These are phyloP conservation scores for Heliconius himera DNA, from an alignment of 1,140 invertebrate species.

Conservation along the genomic window DNA sequence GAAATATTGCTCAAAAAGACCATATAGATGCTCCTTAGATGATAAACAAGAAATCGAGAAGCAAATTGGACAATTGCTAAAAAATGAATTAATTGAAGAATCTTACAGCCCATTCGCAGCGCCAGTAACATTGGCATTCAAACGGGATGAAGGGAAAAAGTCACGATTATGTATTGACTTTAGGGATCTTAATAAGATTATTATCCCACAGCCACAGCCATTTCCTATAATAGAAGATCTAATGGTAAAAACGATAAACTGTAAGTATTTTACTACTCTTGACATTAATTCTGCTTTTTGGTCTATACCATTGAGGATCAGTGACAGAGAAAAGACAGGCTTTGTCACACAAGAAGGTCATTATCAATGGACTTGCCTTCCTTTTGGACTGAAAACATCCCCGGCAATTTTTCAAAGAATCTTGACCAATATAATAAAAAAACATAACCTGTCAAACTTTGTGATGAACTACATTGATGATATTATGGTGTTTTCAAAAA, in stretches of 20 bases:
- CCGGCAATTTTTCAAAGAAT: slow-evolving; percentile 31
- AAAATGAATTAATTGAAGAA: too few species aligned
- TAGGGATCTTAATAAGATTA: slow-evolving; percentile 29
- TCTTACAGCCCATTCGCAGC: too few species aligned
- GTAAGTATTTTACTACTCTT: slow-evolving; percentile 32
- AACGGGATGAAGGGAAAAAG: too few species aligned
- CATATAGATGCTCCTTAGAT: too few species aligned
- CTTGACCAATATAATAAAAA: background rate
- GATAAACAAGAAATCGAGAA: too few species aligned
- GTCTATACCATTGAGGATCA: slow-evolving; percentile 27
- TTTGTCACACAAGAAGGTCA: too few species aligned
- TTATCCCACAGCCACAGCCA: slow-evolving; percentile 24
- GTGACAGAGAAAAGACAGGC: slow-evolving; percentile 28
- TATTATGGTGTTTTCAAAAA: slow-evolving; percentile 32
- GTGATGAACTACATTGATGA: slow-evolving; percentile 30
- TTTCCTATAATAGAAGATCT: slow-evolving; percentile 33
- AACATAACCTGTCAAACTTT: too few species aligned
- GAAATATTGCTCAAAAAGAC: too few species aligned
- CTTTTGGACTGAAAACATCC: slow-evolving; percentile 22
- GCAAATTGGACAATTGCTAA: too few species aligned
- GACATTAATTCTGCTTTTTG: slow-evolving; percentile 25
- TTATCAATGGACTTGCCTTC: slow-evolving; percentile 28
- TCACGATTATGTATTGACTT: slow-evolving; percentile 28
- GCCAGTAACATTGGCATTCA: background rate
- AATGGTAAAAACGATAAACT: slow-evolving; percentile 23